Base-by-base conservation (phyloP, 2,113 vertebrate genomes). In the Lontra canadensis region DNA sequence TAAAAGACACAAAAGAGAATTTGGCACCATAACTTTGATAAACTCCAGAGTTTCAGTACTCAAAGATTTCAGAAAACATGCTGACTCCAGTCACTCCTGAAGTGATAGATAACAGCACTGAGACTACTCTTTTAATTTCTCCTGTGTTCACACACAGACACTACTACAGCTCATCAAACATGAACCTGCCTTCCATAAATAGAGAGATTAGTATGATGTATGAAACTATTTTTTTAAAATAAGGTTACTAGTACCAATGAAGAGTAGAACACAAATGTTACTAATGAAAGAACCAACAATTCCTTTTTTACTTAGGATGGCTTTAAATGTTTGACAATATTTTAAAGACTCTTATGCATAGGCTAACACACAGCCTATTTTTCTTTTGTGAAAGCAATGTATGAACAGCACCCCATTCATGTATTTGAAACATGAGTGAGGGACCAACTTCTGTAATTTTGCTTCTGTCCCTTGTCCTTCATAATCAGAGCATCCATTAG, bases 371-470 rank as follows among this genome's bases (percentile, higher is more conserved):
- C 25, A 76, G 61, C n/a, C 52, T 65, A 86, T 49, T 65, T 65
- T 95, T 81, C 65, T 90, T 42, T 98, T 81, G 99, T 0, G 99
- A 99, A 96, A 99, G 98, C 98, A 99, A 99, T 3, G 99, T 99
- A 21, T 99, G 98, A 85, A 99, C 99, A 25, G 99, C 99, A 15
- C 99, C 99, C 96, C 99, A 8, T 90, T 90, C 10, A 84, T 61
- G 11, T 59, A 61, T 3, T 90, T 65, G 69, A 88, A 91, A 55
- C 14, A 61, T 47, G 57, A 90, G 3, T 73, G 23, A 83, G 7
- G 15, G 23, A 57, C 0, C 4, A 29, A 2, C 4, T 52, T 90
- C 82, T 82, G 23, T n/a, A 31, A 65, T 36, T 79, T 29, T 63
- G 49, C 25, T 6, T 18, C 34, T 44, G 1, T 71, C 21, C 7